Conservation (phyloP, 2,888 invertebrate genomes). For the Dascillus cervinus region DNA sequence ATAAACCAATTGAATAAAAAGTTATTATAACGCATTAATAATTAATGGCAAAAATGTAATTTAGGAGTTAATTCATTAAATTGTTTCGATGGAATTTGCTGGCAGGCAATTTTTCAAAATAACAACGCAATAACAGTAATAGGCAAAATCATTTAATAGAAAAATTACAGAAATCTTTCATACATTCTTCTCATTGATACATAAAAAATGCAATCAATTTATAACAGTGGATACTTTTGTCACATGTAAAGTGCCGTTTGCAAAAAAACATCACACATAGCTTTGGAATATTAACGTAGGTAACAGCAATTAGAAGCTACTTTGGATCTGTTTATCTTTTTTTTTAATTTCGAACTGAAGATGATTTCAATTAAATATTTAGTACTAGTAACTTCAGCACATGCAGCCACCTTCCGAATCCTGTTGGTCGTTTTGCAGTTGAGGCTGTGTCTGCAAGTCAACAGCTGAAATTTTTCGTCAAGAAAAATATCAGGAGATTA, state of each 20-base stretch:
- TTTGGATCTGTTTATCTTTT: conserved; percentile 27
- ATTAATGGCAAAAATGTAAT: too few species aligned
- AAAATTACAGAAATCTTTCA: conserved; percentile 20
- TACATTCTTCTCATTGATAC: conserved; percentile 19
- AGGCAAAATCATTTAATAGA: conserved; percentile 24
- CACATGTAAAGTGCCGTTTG: conserved; percentile 30
- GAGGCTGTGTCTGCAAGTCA: conserved; percentile 74
- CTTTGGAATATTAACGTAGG: conserved; percentile 33
- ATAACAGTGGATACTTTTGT: conserved; percentile 24
- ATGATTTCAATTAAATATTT: conserved; percentile 21
- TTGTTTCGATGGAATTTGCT: too few species aligned
- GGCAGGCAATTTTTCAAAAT: too few species aligned
- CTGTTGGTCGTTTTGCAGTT: conserved; percentile 69
- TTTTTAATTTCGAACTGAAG: conserved; percentile 18
- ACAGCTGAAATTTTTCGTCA: conserved; percentile 52
- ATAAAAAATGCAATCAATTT: conserved; percentile 25
- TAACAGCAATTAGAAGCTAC: conserved; percentile 34
- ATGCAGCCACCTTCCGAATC: conserved; percentile 78
- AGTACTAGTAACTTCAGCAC: conserved; percentile 53
- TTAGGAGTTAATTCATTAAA: too few species aligned
- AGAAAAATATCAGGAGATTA: conserved; percentile 27
- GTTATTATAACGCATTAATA: too few species aligned
- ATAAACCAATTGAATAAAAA: too few species aligned
- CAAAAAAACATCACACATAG: conserved; percentile 36
- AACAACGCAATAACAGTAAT: too few species aligned